Evolutionary conservation across 2,113 vertebrate species (phyloP).

Genomic region (Vombatus ursinus): DNA sequence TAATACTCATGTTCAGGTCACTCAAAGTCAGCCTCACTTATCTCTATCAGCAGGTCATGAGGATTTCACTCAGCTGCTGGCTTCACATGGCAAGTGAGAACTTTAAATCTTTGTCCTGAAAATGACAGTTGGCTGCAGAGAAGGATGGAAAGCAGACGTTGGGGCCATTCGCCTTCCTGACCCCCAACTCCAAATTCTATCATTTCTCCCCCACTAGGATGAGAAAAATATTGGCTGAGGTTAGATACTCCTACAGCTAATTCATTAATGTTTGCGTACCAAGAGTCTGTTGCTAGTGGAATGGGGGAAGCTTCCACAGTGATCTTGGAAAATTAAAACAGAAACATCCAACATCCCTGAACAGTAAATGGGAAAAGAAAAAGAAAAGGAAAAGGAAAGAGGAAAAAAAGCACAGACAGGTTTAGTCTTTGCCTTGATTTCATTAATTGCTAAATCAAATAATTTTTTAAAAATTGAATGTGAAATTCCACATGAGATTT

Average conservation of each 20-base stretch:
- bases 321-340: conserved; percentile 34
- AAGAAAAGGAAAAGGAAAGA: background rate
- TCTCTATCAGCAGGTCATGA: conserved; percentile 15
- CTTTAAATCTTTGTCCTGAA: conserved; percentile 65
- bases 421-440: background rate
- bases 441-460: background rate
- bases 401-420: background rate
- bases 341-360: conserved; percentile 25
- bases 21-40: background rate
- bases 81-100: background rate
- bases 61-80: conserved; percentile 44
- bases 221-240: conserved; percentile 49
- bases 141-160: conserved; percentile 58
- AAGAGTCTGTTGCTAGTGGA: conserved; percentile 43
- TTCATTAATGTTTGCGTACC: background rate
- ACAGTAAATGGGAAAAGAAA: conserved; percentile 23
- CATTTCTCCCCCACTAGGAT: background rate
- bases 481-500: background rate
- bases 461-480: background rate
- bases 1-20: background rate
- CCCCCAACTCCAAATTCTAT: conserved; percentile 15
- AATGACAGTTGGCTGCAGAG: conserved; percentile 18
- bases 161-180: conserved; percentile 47
- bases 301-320: conserved; percentile 19
- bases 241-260: conserved; percentile 11